A percentile compares a stretch with the other conserved stretches of the same genome.
Conservation (phyloP, 2,888 invertebrate species). For the Andrena hattorfiana region DNA sequence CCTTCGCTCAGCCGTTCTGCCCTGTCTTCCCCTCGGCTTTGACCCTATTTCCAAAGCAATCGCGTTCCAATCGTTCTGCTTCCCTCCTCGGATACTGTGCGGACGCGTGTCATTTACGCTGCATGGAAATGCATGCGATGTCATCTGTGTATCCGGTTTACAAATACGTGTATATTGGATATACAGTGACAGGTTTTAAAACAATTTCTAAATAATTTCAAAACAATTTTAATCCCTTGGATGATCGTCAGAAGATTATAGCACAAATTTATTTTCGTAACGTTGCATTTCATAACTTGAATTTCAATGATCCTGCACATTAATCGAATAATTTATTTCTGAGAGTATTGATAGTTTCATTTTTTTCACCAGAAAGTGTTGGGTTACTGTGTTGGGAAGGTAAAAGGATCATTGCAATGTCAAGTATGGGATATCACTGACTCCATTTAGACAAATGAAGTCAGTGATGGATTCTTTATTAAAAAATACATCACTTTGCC, state of each 20-base stretch:
- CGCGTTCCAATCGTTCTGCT: constrained; percentile 52
- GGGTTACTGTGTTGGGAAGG: too few relatives aligned
- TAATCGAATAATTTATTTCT: too few relatives aligned
- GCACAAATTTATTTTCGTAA: too few relatives aligned
- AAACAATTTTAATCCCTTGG: background rate
- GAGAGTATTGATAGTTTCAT: too few relatives aligned
- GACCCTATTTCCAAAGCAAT: constrained; percentile 56
- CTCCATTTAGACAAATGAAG: too few relatives aligned
- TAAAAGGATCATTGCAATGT: too few relatives aligned
- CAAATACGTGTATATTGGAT: background rate
- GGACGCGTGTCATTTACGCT: constrained; percentile 30
- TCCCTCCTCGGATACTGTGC: background rate
- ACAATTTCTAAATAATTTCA: background rate
- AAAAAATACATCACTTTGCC: too few relatives aligned
- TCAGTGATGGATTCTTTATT: too few relatives aligned
- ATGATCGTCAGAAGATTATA: background rate
- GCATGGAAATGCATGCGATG: background rate
- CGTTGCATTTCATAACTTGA: too few relatives aligned
- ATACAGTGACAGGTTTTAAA: background rate
- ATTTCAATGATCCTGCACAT: too few relatives aligned
- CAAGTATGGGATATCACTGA: too few relatives aligned
- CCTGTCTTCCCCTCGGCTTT: constrained; percentile 17
- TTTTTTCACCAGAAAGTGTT: too few relatives aligned
- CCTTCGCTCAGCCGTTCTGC: constrained; percentile 34
- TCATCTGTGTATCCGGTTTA: background rate